A percentile compares a stretch with the other conserved stretches of the same genome.
Evolutionary conservation across 2,797 vertebrate species (phyloP).

Genomic region (Pseudotriccus pelzelni): DNA sequence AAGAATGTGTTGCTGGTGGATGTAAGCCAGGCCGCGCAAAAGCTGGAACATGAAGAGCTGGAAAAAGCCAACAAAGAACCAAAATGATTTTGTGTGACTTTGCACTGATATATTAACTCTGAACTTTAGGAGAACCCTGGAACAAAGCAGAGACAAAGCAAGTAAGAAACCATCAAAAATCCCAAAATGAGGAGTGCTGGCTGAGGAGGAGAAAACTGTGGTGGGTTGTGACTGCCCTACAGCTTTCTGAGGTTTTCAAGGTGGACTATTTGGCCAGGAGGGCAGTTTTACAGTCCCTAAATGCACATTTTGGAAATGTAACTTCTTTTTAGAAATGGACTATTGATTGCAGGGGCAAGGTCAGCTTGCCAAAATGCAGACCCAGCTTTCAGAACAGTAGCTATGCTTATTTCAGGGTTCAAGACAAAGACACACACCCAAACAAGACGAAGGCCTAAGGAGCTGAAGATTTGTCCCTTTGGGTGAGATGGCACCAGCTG

Average conservation of each 20-base stretch:
- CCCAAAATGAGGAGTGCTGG: background rate
- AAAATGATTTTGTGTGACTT: slow-evolving; percentile 38
- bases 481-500: background rate
- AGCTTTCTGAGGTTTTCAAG: background rate
- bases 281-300: background rate
- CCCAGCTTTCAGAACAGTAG: background rate
- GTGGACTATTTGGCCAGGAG: background rate
- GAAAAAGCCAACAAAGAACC: slow-evolving; percentile 46
- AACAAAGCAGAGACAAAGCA: slow-evolving; percentile 43
- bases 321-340: background rate
- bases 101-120: slow-evolving; percentile 2
- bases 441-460: background rate
- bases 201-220: background rate
- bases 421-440: background rate
- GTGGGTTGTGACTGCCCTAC: background rate
- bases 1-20: slow-evolving; percentile 88
- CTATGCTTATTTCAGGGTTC: background rate
- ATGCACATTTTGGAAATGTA: background rate
- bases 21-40: slow-evolving; percentile 85
- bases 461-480: background rate
- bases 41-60: slow-evolving; percentile 94
- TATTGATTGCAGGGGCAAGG: background rate
- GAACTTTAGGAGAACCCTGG: slow-evolving; percentile 55
- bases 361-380: background rate
- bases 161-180: slow-evolving; percentile 12